Conservation (phyloP, 2,888 invertebrate genomes). For the Actias luna region DNA sequence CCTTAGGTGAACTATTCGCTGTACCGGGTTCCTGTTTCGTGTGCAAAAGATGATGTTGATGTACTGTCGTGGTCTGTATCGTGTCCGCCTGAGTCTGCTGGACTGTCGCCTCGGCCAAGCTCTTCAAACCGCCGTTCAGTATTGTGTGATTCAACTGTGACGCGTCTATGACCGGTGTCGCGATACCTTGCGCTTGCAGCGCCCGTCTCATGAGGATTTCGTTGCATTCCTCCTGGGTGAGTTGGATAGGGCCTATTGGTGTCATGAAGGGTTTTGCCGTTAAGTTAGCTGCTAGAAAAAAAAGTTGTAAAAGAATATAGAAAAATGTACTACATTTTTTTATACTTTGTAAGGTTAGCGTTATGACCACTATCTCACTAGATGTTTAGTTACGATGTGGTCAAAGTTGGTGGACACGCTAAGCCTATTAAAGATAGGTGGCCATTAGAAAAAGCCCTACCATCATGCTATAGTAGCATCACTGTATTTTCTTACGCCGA, state of each 20-base stretch:
- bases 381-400: too few species aligned
- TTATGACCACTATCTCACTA: too few species aligned
- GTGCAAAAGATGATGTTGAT: constrained; percentile 76
- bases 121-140: constrained; percentile 69
- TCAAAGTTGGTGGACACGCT: too few species aligned
- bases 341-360: too few species aligned
- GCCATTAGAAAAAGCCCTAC: too few species aligned
- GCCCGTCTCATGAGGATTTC: constrained; percentile 89
- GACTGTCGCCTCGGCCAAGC: constrained; percentile 60
- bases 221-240: constrained; percentile 89
- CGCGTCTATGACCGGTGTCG: constrained; percentile 74
- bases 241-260: constrained; percentile 86
- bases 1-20: constrained; percentile 79
- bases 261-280: constrained; percentile 85
- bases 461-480: too few species aligned
- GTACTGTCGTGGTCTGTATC: constrained; percentile 60
- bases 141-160: constrained; percentile 72
- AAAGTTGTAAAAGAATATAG: constrained; percentile 14
- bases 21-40: constrained; percentile 83
- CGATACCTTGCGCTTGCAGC: constrained; percentile 83
- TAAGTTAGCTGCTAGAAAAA: constrained; percentile 65
- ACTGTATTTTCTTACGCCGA: too few species aligned
- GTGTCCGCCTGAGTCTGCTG: constrained; percentile 63
- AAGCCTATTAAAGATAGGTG: too few species aligned
- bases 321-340: too few species aligned